Percentiles rank a stretch among this genome's conserved stretches.
These are phyloP conservation scores for Notarius quadriscutis DNA, from an alignment of 2,113 vertebrate genomes.

Conservation along the genomic window DNA sequence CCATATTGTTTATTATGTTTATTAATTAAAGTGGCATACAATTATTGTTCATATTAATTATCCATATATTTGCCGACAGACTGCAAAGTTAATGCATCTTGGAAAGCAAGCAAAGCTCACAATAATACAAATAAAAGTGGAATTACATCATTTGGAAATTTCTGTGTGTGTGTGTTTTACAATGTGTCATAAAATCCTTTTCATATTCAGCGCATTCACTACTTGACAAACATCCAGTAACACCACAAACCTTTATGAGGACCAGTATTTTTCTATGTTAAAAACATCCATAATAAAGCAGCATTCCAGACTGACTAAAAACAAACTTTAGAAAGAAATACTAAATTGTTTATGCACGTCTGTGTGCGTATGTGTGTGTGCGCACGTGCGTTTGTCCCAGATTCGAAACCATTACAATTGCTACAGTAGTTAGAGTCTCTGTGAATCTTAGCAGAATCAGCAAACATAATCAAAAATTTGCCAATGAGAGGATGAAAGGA, in stretches of 20 bases:
- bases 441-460: neutral
- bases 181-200: slow-evolving; percentile 37
- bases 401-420: neutral
- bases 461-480: neutral
- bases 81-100: slow-evolving; percentile 28
- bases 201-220: slow-evolving; percentile 19
- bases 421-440: neutral
- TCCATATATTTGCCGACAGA: slow-evolving; percentile 27
- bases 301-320: slow-evolving; percentile 6
- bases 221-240: slow-evolving; percentile 41
- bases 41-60: slow-evolving; percentile 4
- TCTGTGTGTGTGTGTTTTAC: slow-evolving; percentile 14
- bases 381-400: neutral
- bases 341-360: neutral
- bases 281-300: slow-evolving; percentile 8
- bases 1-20: no score
- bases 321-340: slow-evolving; percentile 15
- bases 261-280: slow-evolving; percentile 41
- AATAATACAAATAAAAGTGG: neutral
- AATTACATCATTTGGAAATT: slow-evolving; percentile 49
- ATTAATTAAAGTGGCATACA: neutral
- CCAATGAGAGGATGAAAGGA: neutral
- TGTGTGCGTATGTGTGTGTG: neutral
- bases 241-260: slow-evolving; percentile 33
- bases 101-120: slow-evolving; percentile 30